Evolutionary conservation across 2,888 invertebrate genomes (phyloP).

Genomic region (Slavum lentiscoides): DNA sequence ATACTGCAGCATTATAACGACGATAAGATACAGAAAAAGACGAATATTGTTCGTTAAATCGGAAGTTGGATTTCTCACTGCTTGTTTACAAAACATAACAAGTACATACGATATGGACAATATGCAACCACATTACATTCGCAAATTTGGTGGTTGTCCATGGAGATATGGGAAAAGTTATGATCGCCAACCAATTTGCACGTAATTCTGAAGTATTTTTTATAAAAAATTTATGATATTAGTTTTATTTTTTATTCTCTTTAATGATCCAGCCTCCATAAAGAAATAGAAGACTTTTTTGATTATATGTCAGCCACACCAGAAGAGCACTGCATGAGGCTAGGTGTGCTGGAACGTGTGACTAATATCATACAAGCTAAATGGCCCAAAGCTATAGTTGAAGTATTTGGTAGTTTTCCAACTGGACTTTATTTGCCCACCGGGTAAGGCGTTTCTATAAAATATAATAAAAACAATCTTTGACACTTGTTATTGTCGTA

Average conservation of each 20-base stretch:
- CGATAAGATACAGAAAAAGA: no score
- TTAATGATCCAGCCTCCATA: conserved; percentile 73
- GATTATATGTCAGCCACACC: conserved; percentile 90
- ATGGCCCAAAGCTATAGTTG: conserved; percentile 93
- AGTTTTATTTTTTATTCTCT: conserved; percentile 29
- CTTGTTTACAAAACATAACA: no score
- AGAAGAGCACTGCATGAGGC: conserved; percentile 86
- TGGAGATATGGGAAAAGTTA: no score
- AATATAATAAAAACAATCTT: neutral
- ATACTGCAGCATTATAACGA: no score
- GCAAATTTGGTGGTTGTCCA: no score
- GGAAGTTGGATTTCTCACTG: no score
- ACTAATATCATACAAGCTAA: conserved; percentile 75
- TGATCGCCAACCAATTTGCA: conserved; percentile 66
- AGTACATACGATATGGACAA: no score
- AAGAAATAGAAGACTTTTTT: conserved; percentile 97
- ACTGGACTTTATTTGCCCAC: conserved; percentile 97
- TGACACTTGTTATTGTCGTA: neutral
- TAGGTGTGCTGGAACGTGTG: conserved; percentile 87
- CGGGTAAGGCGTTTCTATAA: conserved; percentile 64
- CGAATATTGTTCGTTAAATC: no score
- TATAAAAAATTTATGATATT: neutral
- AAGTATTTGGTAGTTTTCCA: conserved; percentile 96
- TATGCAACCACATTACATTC: no score
- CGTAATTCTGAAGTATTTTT: conserved; percentile 66